These are phyloP conservation scores for Diadromus collaris DNA, from an alignment of 2,888 invertebrate species.

Conservation along the genomic window DNA sequence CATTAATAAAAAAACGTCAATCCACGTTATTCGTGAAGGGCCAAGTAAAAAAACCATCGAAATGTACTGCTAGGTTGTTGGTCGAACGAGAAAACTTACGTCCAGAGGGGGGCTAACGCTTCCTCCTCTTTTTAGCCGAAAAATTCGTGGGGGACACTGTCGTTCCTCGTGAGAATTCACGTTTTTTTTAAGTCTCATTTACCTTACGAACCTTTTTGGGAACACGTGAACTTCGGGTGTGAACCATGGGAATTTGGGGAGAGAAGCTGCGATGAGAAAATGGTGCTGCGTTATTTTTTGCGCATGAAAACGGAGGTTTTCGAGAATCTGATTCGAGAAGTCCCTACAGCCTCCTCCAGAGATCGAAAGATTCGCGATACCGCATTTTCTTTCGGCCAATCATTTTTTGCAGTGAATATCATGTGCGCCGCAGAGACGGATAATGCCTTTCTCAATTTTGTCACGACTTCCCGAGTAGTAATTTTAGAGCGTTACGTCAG, in stretches of 20 bases:
- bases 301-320: neutral
- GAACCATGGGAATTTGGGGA: slow-evolving; percentile 50
- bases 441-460: neutral
- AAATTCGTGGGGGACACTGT: slow-evolving; percentile 59
- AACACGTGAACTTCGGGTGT: slow-evolving; percentile 29
- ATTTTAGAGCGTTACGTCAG: no score
- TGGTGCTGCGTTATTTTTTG: slow-evolving; percentile 21
- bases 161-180: slow-evolving; percentile 69
- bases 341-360: neutral
- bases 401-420: no score
- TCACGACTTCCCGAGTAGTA: no score
- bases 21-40: slow-evolving; percentile 24
- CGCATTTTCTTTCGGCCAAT: neutral
- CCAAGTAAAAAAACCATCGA: slow-evolving; percentile 67
- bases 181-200: slow-evolving; percentile 59
- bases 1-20: slow-evolving; percentile 60
- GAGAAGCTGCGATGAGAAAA: slow-evolving; percentile 10
- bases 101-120: slow-evolving; percentile 52
- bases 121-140: slow-evolving; percentile 49
- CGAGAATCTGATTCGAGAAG: neutral
- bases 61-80: slow-evolving; percentile 76
- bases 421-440: neutral
- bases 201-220: slow-evolving; percentile 46
- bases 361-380: neutral
- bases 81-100: slow-evolving; percentile 39